Evolutionary conservation across 1,140 invertebrate genomes (phyloP), one percentile per base, ranked within the genome.

Genomic region (Elymnias hypermnestra): DNA sequence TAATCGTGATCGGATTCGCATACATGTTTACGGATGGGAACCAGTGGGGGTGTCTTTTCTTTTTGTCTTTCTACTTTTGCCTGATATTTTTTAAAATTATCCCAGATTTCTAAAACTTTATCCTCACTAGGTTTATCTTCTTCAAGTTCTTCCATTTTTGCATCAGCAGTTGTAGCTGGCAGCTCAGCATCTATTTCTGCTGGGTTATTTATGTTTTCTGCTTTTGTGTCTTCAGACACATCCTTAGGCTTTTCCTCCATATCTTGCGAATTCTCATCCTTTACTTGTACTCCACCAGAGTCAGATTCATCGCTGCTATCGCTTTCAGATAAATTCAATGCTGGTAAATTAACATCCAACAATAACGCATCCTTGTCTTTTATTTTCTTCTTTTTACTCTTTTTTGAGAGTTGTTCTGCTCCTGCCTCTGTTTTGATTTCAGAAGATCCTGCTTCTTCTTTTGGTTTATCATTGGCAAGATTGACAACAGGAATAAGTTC

Each of bases 271-370:
- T 48, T 59, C 23, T 70, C 69, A 49, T 72, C 72, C 51, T 73
- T 72, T 39, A 48, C 39, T 17, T 53, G 57, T 36, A 86, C 70
- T 6, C 77, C 63, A 37, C 91, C 91, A 28, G 87, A 83, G 48
- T 93, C 92, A 4, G 91, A 92, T 53, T 94, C 93, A 53, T 94
- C 93, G 70, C 92, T 93, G 47, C 90, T 91, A 58, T 92, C 92
- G 74, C 91, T 92, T 61, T 95, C 94, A 0, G 93, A 95, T 33
- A 95, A 78, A 87, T 95, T 95, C 21, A 94, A 81, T 2, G 92
- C 93, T 1, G 93, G 93, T 3, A 95, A 77, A 63, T 87, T 84
- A 4, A 87, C 81, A 86, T 95, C 93, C 52, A 86, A 59, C 22
- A 89, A 57, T 45, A 83, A 69, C 48, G 91, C 90, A 17, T 91